These are phyloP conservation scores for Gymnobelideus leadbeateri DNA, from an alignment of 2,113 vertebrate genomes.

Conservation along the genomic window DNA sequence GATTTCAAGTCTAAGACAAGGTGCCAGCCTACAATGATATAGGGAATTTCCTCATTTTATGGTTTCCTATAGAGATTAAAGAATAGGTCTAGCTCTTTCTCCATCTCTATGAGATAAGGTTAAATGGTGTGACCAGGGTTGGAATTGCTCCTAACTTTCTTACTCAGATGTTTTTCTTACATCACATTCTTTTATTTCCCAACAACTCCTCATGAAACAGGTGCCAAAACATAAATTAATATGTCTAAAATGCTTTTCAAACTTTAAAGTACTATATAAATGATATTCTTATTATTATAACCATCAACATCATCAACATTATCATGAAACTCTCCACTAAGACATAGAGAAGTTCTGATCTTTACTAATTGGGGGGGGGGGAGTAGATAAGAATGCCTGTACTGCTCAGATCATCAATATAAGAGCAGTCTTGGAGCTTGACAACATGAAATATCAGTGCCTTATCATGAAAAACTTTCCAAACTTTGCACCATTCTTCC, in stretches of 20 bases:
- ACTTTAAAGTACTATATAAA: neutral
- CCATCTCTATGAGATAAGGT: neutral
- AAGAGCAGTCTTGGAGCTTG: neutral
- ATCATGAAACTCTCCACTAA: neutral
- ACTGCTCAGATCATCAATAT: neutral
- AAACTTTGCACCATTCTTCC: slow-evolving; percentile 21
- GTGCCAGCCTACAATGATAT: neutral
- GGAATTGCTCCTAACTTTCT: neutral
- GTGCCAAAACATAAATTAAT: neutral
- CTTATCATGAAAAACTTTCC: slow-evolving; percentile 30
- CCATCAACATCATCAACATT: neutral
- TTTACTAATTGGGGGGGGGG: neutral
- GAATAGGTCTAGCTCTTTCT: neutral
- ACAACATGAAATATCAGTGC: neutral
- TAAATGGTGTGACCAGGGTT: neutral
- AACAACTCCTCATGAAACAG: neutral
- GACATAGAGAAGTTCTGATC: neutral
- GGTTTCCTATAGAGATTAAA: neutral
- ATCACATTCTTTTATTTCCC: neutral
- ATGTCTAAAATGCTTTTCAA: neutral
- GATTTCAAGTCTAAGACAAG: neutral
- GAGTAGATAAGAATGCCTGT: neutral
- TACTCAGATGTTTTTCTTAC: neutral
- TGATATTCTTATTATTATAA: neutral
- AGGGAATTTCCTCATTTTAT: neutral